Evolutionary conservation across 2,797 vertebrate genomes (phyloP), one percentile per base, ranked within the genome.

Genomic region (Chromobotia macracanthus): DNA sequence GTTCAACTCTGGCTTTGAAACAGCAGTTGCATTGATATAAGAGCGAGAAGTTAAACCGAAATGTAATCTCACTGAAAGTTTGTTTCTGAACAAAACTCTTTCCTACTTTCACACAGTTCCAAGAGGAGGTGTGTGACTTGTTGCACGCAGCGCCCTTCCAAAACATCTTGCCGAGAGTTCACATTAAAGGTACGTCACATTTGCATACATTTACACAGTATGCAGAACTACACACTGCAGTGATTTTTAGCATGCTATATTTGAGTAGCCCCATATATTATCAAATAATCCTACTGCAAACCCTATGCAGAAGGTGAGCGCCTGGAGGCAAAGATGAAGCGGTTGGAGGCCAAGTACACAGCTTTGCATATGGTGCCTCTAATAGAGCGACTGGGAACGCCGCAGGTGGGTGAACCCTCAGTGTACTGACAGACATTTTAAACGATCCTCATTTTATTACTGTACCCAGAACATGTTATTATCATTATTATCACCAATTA

Each of bases 271-370:
- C 28, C 28, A 2, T 28, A 28, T 28, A 4, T 1, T 72, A 25
- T 23, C 19, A 15, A 44, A 78, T 53, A 38, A 71, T 25, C 0
- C 15, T 15, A 55, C 80, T 72, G 23, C 73, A 31, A n/a, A 77
- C 19, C 18, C 6, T 35, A 83, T 88, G 28, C 85, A 99, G 98
- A 99, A 90, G 97, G 97, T 0, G 98, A 99, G 87, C 96, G 97
- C 25, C 93, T 99, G 0, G 98, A 99, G 85, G 96, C 98, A 79
- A 99, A 99, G 92, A 99, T 99, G 97, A 99, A 99, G 83, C 95
- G 98, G n/a, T 85, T 99, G 72, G 98, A 99, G 85, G 92, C 95
- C 46, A 99, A 99, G 87, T 99, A 99, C 11, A 96, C 97, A 0
- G 95, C 97, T 0, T 92, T 99, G 68, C 98, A 99, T 77, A 89